Evolutionary conservation across 1,140 invertebrate species (phyloP).

Genomic region (Sycobia sp.): DNA sequence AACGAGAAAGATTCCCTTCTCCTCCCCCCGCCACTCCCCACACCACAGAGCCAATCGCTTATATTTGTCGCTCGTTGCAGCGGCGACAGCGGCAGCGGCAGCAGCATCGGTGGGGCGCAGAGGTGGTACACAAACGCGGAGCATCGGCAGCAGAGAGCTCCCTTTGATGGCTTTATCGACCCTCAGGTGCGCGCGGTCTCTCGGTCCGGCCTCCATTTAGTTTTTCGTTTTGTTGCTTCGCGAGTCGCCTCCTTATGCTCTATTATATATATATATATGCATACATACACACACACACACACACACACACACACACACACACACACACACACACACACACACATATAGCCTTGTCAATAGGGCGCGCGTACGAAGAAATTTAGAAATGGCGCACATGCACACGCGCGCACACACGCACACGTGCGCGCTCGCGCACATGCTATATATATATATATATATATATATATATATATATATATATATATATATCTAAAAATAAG

Average conservation of each 20-base stretch:
- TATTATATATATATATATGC: no score
- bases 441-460: no score
- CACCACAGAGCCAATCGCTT: not conserved
- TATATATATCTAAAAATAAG: no score
- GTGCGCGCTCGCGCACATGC: no score
- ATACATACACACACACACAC: not conserved
- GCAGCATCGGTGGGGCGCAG: not conserved
- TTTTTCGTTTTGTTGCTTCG: not conserved
- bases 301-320: no score
- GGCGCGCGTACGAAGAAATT: no score
- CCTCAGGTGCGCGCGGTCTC: conserved; percentile 6
- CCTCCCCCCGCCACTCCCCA: not conserved
- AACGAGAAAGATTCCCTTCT: conserved; percentile 6
- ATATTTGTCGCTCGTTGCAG: conserved; percentile 9
- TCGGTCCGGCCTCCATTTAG: not conserved
- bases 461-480: no score
- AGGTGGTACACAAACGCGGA: not conserved
- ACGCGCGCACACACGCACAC: not conserved
- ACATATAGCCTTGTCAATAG: no score
- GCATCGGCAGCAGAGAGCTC: not conserved
- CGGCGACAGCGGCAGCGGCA: not conserved
- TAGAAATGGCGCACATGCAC: not conserved
- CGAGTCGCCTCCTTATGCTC: conserved; percentile 7
- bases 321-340: no score
- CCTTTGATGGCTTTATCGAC: conserved; percentile 32